These are phyloP conservation scores for Ciconia boyciana DNA, from an alignment of 2,113 vertebrate genomes.

Conservation along the genomic window DNA sequence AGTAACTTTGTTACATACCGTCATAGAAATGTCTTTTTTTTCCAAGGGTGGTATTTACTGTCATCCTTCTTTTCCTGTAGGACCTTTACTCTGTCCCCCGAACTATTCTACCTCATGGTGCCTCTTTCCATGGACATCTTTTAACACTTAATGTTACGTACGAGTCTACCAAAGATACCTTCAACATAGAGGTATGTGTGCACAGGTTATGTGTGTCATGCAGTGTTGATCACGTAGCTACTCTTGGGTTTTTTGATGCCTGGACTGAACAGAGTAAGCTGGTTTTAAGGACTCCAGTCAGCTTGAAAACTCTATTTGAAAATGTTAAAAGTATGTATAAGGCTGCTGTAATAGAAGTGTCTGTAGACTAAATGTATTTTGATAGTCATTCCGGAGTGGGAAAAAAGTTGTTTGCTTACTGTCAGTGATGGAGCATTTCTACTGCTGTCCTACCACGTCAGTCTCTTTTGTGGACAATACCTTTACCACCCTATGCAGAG, in stretches of 20 bases:
- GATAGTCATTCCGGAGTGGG: neutral
- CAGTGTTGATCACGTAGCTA: accelerated
- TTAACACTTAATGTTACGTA: conserved; percentile 94
- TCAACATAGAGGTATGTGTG: conserved; percentile 88
- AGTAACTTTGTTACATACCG: neutral
- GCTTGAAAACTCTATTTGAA: neutral
- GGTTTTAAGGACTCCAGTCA: neutral
- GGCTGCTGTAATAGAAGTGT: neutral
- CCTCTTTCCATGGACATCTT: conserved; percentile 96
- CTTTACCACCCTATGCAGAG: neutral
- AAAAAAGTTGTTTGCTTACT: neutral
- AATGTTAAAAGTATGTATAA: neutral
- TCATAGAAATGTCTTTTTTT: neutral
- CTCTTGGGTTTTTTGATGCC: neutral
- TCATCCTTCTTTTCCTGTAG: conserved; percentile 58
- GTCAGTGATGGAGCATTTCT: neutral
- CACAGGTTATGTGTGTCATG: neutral
- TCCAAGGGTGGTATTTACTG: neutral
- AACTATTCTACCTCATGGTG: conserved; percentile 99
- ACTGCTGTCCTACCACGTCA: neutral
- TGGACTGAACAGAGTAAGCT: neutral
- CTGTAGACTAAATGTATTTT: neutral
- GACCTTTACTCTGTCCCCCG: conserved; percentile 97
- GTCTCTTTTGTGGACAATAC: neutral
- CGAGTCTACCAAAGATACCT: conserved; percentile 98